These are phyloP conservation scores for Euclidia mi DNA, from an alignment of 2,888 invertebrate genomes.

Conservation along the genomic window DNA sequence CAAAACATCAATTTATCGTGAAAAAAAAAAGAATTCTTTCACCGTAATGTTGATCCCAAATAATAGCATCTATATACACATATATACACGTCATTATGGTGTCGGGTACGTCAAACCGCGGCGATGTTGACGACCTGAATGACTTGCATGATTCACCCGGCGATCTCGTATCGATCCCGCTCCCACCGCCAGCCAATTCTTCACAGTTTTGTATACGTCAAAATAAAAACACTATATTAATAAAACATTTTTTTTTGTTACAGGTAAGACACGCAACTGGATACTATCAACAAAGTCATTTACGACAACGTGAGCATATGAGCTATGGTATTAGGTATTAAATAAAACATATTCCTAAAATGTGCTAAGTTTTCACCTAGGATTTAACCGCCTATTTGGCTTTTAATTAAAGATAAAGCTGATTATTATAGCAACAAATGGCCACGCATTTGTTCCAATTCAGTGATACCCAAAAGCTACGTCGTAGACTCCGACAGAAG, in stretches of 20 bases:
- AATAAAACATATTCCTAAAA: conserved; percentile 2
- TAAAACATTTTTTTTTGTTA: conserved; percentile 66
- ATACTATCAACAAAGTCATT: conserved; percentile 21
- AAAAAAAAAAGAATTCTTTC: conserved; percentile 39
- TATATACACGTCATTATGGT: conserved; percentile 67
- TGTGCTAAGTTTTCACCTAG: background rate
- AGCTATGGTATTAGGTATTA: conserved; percentile 5
- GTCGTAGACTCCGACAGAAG: conserved; percentile 27
- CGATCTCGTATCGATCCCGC: conserved; percentile 75
- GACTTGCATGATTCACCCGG: conserved; percentile 78
- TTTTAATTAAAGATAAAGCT: conserved; percentile 7
- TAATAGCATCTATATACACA: conserved; percentile 56
- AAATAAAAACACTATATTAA: conserved; percentile 42
- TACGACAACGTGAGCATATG: conserved; percentile 23
- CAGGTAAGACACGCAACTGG: conserved; percentile 66
- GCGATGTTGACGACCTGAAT: conserved; percentile 81
- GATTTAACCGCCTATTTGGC: background rate
- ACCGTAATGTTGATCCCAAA: conserved; percentile 49
- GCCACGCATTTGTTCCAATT: conserved; percentile 10
- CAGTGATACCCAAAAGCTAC: conserved; percentile 24
- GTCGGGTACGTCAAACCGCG: conserved; percentile 76
- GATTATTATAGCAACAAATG: conserved; percentile 3
- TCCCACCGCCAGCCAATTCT: conserved; percentile 59
- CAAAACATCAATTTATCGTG: conserved; percentile 51
- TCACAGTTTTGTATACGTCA: conserved; percentile 36